Evolutionary conservation across 2,797 vertebrate species (phyloP), one percentile per base, ranked within the genome.

Genomic region (Pteronotus mesoamericanus): DNA sequence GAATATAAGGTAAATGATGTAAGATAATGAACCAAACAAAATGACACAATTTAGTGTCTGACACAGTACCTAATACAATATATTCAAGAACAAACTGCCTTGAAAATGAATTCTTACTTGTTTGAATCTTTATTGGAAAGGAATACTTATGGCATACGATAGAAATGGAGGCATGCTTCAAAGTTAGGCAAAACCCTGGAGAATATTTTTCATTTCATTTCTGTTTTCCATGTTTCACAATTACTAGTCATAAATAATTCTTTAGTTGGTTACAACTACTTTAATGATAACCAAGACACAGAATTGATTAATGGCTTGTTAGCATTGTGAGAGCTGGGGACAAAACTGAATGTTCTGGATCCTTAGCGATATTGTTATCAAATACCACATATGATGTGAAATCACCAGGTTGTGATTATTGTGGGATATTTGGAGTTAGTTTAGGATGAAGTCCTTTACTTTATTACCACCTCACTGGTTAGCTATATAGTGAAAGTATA

Each of bases 201-300:
- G 71, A 92, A 79, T 72, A 53, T 42, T 91, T 91, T 92, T 72
- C 32, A 37, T 68, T 86, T 96, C 18, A 66, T 88, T 84, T 88
- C 22, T 82, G 6, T 96, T 92, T 75, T 69, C 26, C 14, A 8
- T 78, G 66, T 74, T 94, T 82, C 24, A 46, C 1, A 69, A 87
- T 77, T 86, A 87, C n/a, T 82, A 64, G 59, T 93, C 29, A 93
- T 96, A 95, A 87, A 79, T 64, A 90, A 82, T 6, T 59, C 15
- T 89, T 89, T 39, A 37, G n/a, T 91, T 88, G 55, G 59, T 55
- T 87, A 94, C 82, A 87, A 69, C 24, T 26, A 51, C 74, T 95
- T 95, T 92, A 94, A 83, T 94, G 89, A 44, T 93, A 95, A 57
- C 24, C 18, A 22, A 68, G 80, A n/a, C 24, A 69, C 68, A 85